Evolutionary conservation across 2,888 invertebrate genomes (phyloP), one percentile per base, ranked within the genome.

Genomic region (Ochropacha duplaris): DNA sequence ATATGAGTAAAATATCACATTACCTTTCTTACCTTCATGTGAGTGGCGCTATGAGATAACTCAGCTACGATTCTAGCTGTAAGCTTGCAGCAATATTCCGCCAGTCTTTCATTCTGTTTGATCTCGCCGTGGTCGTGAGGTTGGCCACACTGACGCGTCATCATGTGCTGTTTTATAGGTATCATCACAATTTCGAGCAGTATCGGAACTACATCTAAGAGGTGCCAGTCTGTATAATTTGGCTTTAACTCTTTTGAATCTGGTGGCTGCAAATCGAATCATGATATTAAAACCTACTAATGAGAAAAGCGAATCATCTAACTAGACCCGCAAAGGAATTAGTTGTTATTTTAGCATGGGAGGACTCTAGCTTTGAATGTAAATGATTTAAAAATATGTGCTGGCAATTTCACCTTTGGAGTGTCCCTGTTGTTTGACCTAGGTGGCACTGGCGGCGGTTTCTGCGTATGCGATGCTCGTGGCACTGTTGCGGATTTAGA

Each of bases 31-130:
- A 89, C 90, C 74, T 79, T 76, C 2, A 84, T 75, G 54, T 79
- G 81, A 5, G 79, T 83, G 0, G 88, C 84, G 54, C 84, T 88
- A 54, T 81, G 79, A 0, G 90, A 96, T 61, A 99, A 94, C 88
- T 99, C 98, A 1, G 97, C 97, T 49, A 99, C 94, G 0, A 98
- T 95, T 57, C 98, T 94, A 0, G 97, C 96, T 60, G 97, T 82
- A 22, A 97, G 89, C 81, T 97, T 96, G 77, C 96, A 97, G 74
- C 96, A 96, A 81, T 94, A 94, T 60, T 94, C 94, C 0, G 95
- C 90, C 2, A 96, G 92, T 2, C 93, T 90, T 12, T 95, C 94
- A 50, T 93, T 76, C 50, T 93, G 93, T 59, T 94, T 93, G 62
- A 93, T 91, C 72, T 91, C 90, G 26, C 90, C 91, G 67, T 92